Percentiles rank a stretch among this genome's conserved stretches.
These are phyloP conservation scores for Dione juno DNA, from an alignment of 2,888 invertebrate species.

Conservation along the genomic window DNA sequence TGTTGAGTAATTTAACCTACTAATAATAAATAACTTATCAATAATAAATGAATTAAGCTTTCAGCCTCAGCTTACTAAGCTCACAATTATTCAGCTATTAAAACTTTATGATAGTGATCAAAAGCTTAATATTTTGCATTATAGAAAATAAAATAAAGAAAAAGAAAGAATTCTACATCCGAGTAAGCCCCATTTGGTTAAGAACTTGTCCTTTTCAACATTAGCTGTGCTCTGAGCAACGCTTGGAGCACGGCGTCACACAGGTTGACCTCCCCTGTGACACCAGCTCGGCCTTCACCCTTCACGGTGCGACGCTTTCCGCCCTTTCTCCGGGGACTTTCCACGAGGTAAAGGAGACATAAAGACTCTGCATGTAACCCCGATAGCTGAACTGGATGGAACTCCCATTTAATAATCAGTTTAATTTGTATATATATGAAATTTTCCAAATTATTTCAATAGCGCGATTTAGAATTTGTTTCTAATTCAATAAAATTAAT, in stretches of 20 bases:
- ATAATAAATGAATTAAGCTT: too few species aligned
- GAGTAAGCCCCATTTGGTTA: constrained; percentile 84
- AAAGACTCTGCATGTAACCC: constrained; percentile 72
- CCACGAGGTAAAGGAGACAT: constrained; percentile 75
- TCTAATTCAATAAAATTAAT: neutral
- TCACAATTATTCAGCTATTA: too few species aligned
- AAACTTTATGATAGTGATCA: too few species aligned
- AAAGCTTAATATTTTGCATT: too few species aligned
- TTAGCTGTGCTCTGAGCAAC: constrained; percentile 82
- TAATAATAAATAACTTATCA: too few species aligned
- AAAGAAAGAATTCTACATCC: constrained; percentile 63
- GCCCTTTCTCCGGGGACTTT: constrained; percentile 83
- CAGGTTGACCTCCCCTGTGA: constrained; percentile 74
- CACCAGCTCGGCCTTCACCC: constrained; percentile 63
- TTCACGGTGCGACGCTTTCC: constrained; percentile 77
- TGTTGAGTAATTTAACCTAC: too few species aligned
- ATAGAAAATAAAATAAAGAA: too few species aligned
- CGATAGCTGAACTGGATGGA: constrained; percentile 78
- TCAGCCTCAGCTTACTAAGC: too few species aligned
- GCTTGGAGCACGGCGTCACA: constrained; percentile 60
- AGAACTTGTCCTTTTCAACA: constrained; percentile 63
- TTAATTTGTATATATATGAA: constrained; percentile 44
- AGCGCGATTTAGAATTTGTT: constrained; percentile 58
- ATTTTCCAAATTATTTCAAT: constrained; percentile 51
- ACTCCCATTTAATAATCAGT: constrained; percentile 44